phyloP scores from a whole-genome alignment of 2,113 vertebrate genomes.

The Indicator maculatus region DNA sequence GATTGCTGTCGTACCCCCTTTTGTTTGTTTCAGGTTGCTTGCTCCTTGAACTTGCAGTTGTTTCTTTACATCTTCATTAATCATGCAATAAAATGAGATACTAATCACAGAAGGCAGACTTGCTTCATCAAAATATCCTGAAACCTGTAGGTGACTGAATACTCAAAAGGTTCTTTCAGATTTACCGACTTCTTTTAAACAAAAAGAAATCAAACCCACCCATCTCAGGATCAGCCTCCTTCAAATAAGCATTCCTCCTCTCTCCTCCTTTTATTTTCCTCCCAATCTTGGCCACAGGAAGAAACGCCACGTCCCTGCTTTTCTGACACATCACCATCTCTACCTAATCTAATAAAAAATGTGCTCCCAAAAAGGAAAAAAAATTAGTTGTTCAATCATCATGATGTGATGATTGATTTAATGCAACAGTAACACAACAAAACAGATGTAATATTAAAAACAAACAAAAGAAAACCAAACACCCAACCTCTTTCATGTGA shows the following conservation, averaged over 20 bases:
- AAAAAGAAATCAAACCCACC: background rate
- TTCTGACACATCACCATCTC: background rate
- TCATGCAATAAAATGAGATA: background rate
- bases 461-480: background rate
- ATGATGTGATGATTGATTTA: background rate
- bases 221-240: background rate
- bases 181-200: background rate
- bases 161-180: background rate
- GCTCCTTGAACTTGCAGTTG: background rate
- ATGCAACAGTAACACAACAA: background rate
- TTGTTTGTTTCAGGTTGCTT: background rate
- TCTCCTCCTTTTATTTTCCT: background rate
- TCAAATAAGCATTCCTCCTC: background rate
- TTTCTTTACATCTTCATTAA: background rate
- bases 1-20: background rate
- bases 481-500: background rate
- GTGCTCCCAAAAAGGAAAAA: background rate
- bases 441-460: background rate
- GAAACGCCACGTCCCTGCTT: background rate
- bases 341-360: background rate
- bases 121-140: background rate
- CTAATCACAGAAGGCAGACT: background rate
- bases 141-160: background rate
- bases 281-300: background rate
- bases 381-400: background rate